Base-by-base conservation (phyloP, 2,888 invertebrate genomes). In the Drosophila prostipennis region DNA sequence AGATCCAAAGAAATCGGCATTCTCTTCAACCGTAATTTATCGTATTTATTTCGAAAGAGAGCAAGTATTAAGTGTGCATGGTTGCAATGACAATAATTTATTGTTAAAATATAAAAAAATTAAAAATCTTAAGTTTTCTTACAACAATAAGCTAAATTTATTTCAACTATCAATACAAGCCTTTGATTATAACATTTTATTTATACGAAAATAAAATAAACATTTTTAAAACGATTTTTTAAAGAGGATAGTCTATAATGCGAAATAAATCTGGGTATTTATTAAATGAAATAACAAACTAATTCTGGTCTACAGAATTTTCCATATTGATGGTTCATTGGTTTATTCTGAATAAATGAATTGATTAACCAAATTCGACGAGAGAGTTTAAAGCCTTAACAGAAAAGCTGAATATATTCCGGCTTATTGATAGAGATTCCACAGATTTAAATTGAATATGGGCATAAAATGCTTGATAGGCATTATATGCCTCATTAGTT, bases 21-120 rank as follows among this genome's bases (percentile, higher is more conserved):
- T 63, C 16, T 63, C 16, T 49, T 29, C 19, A 43, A 32, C 26
- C 45, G 7, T 53, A 53, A 36, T 40, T 40, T 36, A 64, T 63
- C 39, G 39, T 65, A 65, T 65, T 63, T 65, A 65, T 65, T 65
- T 65, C 32, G 45, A 63, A 34, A 45, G 16, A 63, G 10, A 46
- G 11, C 26, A 16, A 71, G 63, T 60, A 69, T 69, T 59, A 68
- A 19, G 19, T n/a, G 63, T 63, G 54, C 65, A 72, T 19, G 8
- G 36, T 23, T 58, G 52, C 60, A 77, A 19, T 8, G 34, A 23
- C 64, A 64, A 54, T 76, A 72, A 84, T 81, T 81, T 84, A 81
- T 81, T 84, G 76, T 63, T 42, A 39, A 34, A 34, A n/a, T 32
- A 52, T 3, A 42, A 29, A 37, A 39, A 52, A 55, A 19, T 19